Evolutionary conservation across 1,140 invertebrate genomes (phyloP).

Genomic region (Colletes latitarsis): DNA sequence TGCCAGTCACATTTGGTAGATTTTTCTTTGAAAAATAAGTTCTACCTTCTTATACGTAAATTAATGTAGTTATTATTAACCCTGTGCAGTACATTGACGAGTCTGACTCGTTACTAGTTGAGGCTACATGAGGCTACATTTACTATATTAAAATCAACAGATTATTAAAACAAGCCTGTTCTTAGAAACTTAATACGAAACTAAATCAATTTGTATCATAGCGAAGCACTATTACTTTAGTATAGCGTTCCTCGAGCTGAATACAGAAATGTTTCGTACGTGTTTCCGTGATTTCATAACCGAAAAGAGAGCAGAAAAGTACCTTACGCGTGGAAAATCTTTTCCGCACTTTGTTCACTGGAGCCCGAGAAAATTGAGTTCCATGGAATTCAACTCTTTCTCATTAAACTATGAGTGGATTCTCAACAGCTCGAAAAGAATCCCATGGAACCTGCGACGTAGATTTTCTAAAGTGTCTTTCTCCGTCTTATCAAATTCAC

Average conservation of each 20-base stretch:
- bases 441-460: not conserved
- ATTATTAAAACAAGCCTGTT: no score
- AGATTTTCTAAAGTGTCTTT: not conserved
- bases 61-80: no score
- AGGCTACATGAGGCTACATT: no score
- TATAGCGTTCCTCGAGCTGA: no score
- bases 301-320: not conserved
- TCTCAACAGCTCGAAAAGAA: not conserved
- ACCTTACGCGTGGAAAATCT: not conserved
- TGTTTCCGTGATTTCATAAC: not conserved
- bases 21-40: not conserved
- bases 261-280: no score
- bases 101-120: no score
- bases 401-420: not conserved
- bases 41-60: no score
- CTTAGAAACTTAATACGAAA: no score
- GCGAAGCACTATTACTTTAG: no score
- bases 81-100: no score
- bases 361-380: not conserved
- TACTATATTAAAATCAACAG: no score
- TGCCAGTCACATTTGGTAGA: not conserved
- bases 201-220: no score
- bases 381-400: slow-evolving; percentile 3
- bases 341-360: not conserved
- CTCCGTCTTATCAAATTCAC: not conserved